A percentile compares a stretch with the other conserved stretches of the same genome.
Conservation (phyloP, 2,888 invertebrate genomes). For the Pyrocoelia pectoralis region DNA sequence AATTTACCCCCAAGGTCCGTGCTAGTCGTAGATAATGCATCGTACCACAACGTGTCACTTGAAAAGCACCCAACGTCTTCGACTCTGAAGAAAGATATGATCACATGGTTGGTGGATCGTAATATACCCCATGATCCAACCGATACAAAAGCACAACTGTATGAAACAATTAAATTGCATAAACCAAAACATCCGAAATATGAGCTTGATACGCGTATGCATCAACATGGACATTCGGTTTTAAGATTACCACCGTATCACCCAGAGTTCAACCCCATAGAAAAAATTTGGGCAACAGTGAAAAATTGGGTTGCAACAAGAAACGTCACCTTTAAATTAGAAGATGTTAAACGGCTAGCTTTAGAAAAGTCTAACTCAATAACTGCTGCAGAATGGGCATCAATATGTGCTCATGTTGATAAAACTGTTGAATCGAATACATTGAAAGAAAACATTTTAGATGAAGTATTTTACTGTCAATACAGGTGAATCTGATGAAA, state of each 20-base stretch:
- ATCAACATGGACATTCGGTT: slow-evolving; percentile 15
- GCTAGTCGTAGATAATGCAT: slow-evolving; percentile 38
- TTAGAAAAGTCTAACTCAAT: slow-evolving; percentile 11
- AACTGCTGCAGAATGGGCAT: too few species aligned
- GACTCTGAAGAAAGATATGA: slow-evolving; percentile 22
- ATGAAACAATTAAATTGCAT: slow-evolving; percentile 16
- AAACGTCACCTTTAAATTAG: slow-evolving; percentile 18
- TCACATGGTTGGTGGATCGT: slow-evolving; percentile 16
- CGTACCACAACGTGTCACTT: slow-evolving; percentile 43
- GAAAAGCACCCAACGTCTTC: slow-evolving; percentile 7
- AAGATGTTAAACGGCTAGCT: slow-evolving; percentile 15
- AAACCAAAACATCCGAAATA: slow-evolving; percentile 16
- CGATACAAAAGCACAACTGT: not conserved
- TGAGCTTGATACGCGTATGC: slow-evolving; percentile 14
- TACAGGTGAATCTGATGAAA: too few species aligned
- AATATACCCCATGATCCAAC: slow-evolving; percentile 13
- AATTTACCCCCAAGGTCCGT: slow-evolving; percentile 43
- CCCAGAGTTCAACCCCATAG: slow-evolving; percentile 28
- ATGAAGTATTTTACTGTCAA: too few species aligned
- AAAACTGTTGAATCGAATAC: too few species aligned
- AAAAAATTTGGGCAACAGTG: slow-evolving; percentile 27
- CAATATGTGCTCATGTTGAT: too few species aligned
- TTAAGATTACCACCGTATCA: slow-evolving; percentile 30
- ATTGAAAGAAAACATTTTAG: too few species aligned
- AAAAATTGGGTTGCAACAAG: slow-evolving; percentile 24